These are phyloP conservation scores for Eilema caniola DNA, from an alignment of 2,888 invertebrate species.

Conservation along the genomic window DNA sequence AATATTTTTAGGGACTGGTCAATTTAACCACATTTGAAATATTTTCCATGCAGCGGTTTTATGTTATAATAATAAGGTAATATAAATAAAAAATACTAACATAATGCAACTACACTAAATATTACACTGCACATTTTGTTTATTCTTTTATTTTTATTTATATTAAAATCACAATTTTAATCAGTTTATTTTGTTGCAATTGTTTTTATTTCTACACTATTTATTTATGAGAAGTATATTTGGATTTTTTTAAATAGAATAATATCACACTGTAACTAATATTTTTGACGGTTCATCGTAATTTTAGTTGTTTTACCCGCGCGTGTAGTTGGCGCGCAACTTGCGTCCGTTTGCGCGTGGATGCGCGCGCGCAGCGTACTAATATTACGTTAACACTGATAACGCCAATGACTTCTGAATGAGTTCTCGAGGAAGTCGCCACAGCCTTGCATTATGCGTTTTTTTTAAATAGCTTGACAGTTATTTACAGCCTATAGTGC, in stretches of 20 bases:
- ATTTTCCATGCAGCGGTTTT: too few relatives aligned
- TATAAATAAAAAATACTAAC: slow-evolving; percentile 18
- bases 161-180: too few relatives aligned
- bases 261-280: background rate
- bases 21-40: too few relatives aligned
- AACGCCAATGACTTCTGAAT: slow-evolving; percentile 36
- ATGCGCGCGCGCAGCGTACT: slow-evolving; percentile 40
- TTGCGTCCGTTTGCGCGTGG: slow-evolving; percentile 24
- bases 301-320: slow-evolving; percentile 15
- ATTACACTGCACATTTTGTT: slow-evolving; percentile 49
- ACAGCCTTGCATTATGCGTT: slow-evolving; percentile 13
- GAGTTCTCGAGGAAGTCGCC: slow-evolving; percentile 30
- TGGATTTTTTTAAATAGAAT: background rate
- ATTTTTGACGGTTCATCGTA: background rate
- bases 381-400: slow-evolving; percentile 41
- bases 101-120: slow-evolving; percentile 5
- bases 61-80: background rate
- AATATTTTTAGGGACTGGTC: too few relatives aligned
- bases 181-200: background rate
- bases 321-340: slow-evolving; percentile 12
- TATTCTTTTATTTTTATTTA: background rate
- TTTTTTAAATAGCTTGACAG: slow-evolving; percentile 3
- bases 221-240: background rate
- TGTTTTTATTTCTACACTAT: background rate
- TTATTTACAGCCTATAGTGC: background rate